Evolutionary conservation across 2,113 vertebrate genomes (phyloP), one percentile per base, ranked within the genome.

Genomic region (Crotalus tigris): DNA sequence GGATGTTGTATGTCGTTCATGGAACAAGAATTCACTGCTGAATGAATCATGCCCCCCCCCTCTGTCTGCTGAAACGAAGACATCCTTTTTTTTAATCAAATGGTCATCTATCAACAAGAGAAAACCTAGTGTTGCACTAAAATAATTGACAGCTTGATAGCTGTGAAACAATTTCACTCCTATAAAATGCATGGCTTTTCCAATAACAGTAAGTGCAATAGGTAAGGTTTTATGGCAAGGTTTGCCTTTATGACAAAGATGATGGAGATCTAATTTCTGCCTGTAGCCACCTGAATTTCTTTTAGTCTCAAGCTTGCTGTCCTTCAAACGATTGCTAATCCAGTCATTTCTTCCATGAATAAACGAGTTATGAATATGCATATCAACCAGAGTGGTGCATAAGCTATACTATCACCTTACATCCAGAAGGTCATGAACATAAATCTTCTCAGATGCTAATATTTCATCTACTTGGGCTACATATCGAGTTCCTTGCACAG

Each of bases 301-400:
- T 95, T 95, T 90, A 92, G 0, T 81, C 91, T 57, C 0, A 19
- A 69, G 94, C 93, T 59, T 93, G 93, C 55, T 85, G 94, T 95
- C 97, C 96, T 97, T 95, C 96, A 96, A 94, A 93, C 88, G 93
- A 85, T 95, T 51, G n/a, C 94, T 95, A 93, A 93, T 49, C 95
- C 95, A 96, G 94, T 53, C 23, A 92, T 93, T 96, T 93, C 93
- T 90, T 91, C 81, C 2, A 21, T 92, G 95, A 95, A 59, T 94
- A 96, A 97, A 96, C 0, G 92, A 97, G 90, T 94, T 92, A 96
- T 95, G 95, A 97, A 96, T 96, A 96, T 96, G 94, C 93, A 96
- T 94, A 94, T 93, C 89, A 96, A 91, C 57, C 26, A 46, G 0
- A 87, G 95, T 95, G 93, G 93, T 94, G 95, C 94, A 94, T 64